A percentile compares a stretch with the other conserved stretches of the same genome.
phyloP scores from a whole-genome alignment of 2,113 vertebrate species.

The Nyctereutes procyonoides region DNA sequence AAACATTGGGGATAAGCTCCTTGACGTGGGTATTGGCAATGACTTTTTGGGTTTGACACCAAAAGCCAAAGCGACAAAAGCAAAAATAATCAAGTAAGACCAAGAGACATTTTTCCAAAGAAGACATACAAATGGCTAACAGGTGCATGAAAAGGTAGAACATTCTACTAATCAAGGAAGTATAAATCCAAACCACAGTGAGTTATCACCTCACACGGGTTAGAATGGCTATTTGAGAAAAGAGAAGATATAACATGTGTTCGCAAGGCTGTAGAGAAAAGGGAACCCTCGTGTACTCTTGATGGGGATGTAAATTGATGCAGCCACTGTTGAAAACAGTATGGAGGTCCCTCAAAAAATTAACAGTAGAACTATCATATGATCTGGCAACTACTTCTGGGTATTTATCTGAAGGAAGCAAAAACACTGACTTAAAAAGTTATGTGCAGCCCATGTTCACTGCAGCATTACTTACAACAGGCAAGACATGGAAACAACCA shows the following conservation, averaged over 20 bases:
- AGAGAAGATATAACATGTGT: background rate
- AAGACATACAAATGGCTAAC: background rate
- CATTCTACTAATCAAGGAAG: background rate
- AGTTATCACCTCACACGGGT: background rate
- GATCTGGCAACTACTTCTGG: background rate
- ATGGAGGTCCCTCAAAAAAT: background rate
- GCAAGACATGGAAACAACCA: background rate
- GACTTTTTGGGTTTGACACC: background rate
- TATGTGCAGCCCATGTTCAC: background rate
- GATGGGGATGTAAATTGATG: background rate
- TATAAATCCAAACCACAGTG: background rate
- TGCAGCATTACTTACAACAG: background rate
- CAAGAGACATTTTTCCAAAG: background rate
- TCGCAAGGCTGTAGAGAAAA: background rate
- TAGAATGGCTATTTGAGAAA: background rate
- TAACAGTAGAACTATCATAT: background rate
- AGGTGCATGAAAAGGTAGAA: background rate
- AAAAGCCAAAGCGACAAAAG: background rate
- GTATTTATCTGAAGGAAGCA: background rate
- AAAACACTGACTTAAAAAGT: background rate
- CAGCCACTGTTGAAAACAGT: background rate
- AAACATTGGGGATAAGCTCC: background rate
- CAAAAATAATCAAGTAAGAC: background rate
- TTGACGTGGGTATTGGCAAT: background rate
- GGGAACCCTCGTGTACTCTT: background rate